Evolutionary conservation across 2,797 vertebrate species (phyloP).

Genomic region (Glyptemys insculpta): DNA sequence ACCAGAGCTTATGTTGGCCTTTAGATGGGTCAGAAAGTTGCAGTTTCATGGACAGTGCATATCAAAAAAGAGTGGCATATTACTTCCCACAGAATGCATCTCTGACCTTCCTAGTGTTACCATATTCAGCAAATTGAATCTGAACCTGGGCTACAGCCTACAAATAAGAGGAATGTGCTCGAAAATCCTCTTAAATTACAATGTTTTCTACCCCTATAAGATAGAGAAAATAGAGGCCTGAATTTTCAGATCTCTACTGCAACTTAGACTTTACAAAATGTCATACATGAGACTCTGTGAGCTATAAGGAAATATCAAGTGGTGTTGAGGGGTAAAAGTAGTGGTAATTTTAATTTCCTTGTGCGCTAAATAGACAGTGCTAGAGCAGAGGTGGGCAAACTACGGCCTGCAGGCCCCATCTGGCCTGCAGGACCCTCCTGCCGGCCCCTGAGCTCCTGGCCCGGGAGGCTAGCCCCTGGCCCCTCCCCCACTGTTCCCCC

Average conservation of each 20-base stretch:
- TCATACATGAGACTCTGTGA: neutral
- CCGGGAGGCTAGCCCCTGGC: no score
- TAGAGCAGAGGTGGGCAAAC: neutral
- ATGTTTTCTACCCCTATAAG: neutral
- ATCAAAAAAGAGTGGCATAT: neutral
- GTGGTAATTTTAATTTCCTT: neutral
- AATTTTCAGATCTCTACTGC: neutral
- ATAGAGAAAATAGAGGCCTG: neutral
- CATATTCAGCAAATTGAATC: neutral
- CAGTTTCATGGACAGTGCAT: neutral
- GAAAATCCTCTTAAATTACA: neutral
- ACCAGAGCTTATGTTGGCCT: neutral
- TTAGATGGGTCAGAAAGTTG: neutral
- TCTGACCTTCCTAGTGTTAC: rapidly evolving
- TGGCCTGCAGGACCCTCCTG: no score
- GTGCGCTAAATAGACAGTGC: neutral
- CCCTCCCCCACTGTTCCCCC: no score
- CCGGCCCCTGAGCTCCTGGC: no score
- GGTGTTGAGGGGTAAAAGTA: neutral
- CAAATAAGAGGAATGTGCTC: neutral
- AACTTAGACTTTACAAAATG: neutral
- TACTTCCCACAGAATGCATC: neutral
- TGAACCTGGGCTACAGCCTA: neutral
- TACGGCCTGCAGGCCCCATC: no score
- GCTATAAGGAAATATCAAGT: neutral